Conservation (phyloP, 2,113 vertebrate species). For the Numida meleagris region DNA sequence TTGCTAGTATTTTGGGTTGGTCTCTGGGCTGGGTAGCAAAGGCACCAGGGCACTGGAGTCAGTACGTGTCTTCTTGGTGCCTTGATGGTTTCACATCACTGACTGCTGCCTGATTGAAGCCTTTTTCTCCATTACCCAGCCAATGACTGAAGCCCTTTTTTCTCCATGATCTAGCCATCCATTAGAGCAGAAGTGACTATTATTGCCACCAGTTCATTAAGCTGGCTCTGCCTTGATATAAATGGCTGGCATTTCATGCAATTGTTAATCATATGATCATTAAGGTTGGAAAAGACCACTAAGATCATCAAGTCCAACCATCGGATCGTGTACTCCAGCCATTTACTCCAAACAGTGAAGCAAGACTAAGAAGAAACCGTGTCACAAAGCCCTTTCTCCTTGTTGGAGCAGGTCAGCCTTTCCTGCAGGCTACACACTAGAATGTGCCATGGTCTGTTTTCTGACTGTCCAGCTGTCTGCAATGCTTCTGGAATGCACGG, state of each 20-base stretch:
- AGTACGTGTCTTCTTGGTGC: background rate
- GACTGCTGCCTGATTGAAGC: background rate
- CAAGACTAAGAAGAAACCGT: background rate
- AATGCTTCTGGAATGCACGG: no score
- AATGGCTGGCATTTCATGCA: no score
- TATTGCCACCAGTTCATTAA: background rate
- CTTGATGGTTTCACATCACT: background rate
- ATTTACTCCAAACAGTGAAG: no score
- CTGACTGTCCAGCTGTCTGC: no score
- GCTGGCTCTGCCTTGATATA: background rate
- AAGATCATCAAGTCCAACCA: no score
- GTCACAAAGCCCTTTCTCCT: background rate
- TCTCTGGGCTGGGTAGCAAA: background rate
- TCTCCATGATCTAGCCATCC: background rate
- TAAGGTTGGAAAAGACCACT: no score
- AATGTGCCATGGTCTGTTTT: background rate
- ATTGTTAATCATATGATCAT: no score
- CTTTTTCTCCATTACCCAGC: background rate
- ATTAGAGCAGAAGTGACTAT: background rate
- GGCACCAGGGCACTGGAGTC: background rate
- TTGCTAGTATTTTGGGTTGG: background rate
- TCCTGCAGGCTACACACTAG: background rate
- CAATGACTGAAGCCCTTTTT: background rate
- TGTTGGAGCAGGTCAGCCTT: background rate
- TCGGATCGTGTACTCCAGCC: no score